Evolutionary conservation across 2,888 invertebrate species (phyloP), one percentile per base, ranked within the genome.

Genomic region (Onthophagus sagittarius): DNA sequence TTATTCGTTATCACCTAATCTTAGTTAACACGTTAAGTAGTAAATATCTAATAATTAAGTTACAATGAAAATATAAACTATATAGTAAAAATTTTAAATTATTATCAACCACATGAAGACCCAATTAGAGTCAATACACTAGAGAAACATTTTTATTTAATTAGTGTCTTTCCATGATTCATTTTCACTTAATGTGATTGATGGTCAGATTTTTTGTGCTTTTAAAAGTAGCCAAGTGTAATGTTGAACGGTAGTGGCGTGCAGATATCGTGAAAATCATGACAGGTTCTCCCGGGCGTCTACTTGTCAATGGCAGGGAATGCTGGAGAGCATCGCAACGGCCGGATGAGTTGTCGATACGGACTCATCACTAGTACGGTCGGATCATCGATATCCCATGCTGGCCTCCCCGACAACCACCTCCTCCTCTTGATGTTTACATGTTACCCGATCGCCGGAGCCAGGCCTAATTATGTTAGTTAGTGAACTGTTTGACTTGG

Each of bases 401-500:
- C 11, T 11, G 39, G 39, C 39, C 39, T 23, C 23, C 39, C 39
- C 39, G 39, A 53, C 39, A 53, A 53, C 39, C 39, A 11, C 39
- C 39, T 1, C 39, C 11, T 11, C 39, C 39, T 53, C 39, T 53
- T 11, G 39, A 53, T 67, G 67, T 67, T 67, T 67, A 67, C 67
- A 67, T 67, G 67, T 67, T 67, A 67, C 67, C 31, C 32, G 67
- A 67, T 67, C 67, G 67, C 23, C 32, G 23, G 23, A 67, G 31
- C 23, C 67, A 5, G 31, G 67, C 23, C 67, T 67, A 67, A 67
- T 67, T 67, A 67, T 67, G 67, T 67, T 67, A 67, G 67, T 67
- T 67, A 67, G 67, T n/a, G 67, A 67, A 67, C 67, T 67, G 67
- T 67, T 67, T 67, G 67, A 67, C 67, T 67, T 67, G 67, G 15